A percentile compares a stretch with the other conserved stretches of the same genome.
Evolutionary conservation across 2,888 invertebrate genomes (phyloP).

Genomic region (Zygogramma bicolorata): DNA sequence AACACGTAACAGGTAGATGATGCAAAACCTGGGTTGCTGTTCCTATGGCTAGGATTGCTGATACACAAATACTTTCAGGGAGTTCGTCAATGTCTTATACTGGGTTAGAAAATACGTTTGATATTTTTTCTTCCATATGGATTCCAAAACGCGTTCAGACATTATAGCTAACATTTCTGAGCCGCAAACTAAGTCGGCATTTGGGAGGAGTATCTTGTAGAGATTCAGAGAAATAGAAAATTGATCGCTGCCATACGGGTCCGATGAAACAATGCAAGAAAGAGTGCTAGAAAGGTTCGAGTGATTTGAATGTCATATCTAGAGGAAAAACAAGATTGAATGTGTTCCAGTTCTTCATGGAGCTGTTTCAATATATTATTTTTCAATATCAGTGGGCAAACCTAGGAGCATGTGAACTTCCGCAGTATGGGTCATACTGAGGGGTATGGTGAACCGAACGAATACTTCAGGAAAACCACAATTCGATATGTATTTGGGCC

Average conservation of each 20-base stretch:
- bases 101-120: not conserved
- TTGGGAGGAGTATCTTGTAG: not conserved
- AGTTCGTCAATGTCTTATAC: not conserved
- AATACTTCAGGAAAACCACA: not conserved
- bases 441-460: not conserved
- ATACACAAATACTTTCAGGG: not conserved
- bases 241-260: not conserved
- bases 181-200: not conserved
- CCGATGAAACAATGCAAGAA: not conserved
- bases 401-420: not conserved
- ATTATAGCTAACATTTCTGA: not conserved
- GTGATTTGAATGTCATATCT: not conserved
- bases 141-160: not conserved
- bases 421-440: not conserved
- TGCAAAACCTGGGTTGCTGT: not conserved
- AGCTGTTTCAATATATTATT: not conserved
- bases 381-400: not conserved
- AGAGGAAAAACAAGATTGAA: not conserved
- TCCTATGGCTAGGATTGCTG: not conserved
- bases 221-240: not conserved
- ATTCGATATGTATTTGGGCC: not conserved
- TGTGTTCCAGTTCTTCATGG: not conserved
- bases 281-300: not conserved
- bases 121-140: not conserved
- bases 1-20: not conserved